Conservation (phyloP, 2,113 vertebrate genomes). For the Aplodontia rufa region DNA sequence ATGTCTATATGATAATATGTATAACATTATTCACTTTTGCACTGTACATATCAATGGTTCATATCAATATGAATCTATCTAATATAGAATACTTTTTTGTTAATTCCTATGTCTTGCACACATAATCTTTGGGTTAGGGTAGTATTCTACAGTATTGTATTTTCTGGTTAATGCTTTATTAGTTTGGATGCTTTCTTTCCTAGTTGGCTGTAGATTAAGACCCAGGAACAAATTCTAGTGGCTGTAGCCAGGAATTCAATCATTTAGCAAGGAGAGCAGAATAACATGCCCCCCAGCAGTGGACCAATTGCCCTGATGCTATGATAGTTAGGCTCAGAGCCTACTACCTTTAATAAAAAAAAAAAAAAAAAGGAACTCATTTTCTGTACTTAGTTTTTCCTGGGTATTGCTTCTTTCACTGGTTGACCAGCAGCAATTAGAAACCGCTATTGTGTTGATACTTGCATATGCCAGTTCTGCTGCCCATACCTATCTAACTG, state of each 20-base stretch:
- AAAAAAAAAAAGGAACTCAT: background rate
- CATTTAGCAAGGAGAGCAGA: background rate
- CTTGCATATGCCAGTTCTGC: background rate
- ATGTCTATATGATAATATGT: too few relatives aligned
- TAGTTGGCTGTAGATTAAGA: background rate
- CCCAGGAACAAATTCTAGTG: background rate
- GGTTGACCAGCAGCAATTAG: background rate
- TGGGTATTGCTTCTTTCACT: background rate
- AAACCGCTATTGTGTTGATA: background rate
- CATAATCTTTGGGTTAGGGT: background rate
- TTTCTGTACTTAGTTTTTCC: background rate
- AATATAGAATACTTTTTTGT: background rate
- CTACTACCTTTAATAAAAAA: background rate
- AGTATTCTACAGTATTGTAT: background rate
- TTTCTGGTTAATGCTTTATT: background rate
- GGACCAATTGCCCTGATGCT: background rate
- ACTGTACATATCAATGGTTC: background rate
- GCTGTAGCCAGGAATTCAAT: background rate
- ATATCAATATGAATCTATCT: background rate
- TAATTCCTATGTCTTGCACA: background rate
- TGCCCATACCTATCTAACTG: background rate
- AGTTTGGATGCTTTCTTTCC: background rate
- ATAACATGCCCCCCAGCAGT: fast-evolving
- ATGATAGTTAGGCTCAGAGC: too few relatives aligned
- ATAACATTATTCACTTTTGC: background rate